Base-by-base conservation (phyloP, 2,888 invertebrate species). In the Ypsolopha scabrella region DNA sequence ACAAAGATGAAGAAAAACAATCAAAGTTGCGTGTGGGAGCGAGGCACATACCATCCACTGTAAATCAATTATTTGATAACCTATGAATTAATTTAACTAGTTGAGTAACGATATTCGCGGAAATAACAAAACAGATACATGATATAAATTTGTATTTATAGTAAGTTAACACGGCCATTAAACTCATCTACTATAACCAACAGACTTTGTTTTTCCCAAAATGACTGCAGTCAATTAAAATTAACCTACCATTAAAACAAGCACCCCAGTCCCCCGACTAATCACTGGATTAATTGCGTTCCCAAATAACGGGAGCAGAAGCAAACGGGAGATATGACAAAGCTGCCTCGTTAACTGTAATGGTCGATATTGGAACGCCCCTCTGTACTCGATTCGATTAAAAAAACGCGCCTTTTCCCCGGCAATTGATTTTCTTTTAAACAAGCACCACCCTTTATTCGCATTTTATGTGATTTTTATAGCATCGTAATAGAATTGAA, bases 301-400 rank as follows among this genome's bases (percentile, higher is more conserved):
- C 58, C 64, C 58, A 66, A 73, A 73, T 75, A 64, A 71, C 64
- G 61, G 58, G 54, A 59, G 63, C 57, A 67, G 62, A 63, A 68
- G 70, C 72, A 70, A 72, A 80, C 80, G 78, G 78, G 73, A 74
- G 80, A 80, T 79, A 81, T 82, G 80, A 82, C 78, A 80, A 80
- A 78, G 78, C 72, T 75, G 63, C 61, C 74, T 80, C 81, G 74
- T 80, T 82, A 80, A 73, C 71, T 63, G 67, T 75, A 82, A 82
- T 76, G 77, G 77, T 60, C 74, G 75, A 74, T 72, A 73, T 72
- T 69, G 69, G 68, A 71, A 64, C 67, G 65, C 66, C 60, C 68
- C 71, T 24, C 75, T 80, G 78, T 79, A 71, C 68, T 72, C 68
- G 71, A 79, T 82, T 82, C 80, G 71, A 78, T 82, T 78, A 80